phyloP scores from a whole-genome alignment of 2,888 invertebrate species.

The Drosophila subquinaria region DNA sequence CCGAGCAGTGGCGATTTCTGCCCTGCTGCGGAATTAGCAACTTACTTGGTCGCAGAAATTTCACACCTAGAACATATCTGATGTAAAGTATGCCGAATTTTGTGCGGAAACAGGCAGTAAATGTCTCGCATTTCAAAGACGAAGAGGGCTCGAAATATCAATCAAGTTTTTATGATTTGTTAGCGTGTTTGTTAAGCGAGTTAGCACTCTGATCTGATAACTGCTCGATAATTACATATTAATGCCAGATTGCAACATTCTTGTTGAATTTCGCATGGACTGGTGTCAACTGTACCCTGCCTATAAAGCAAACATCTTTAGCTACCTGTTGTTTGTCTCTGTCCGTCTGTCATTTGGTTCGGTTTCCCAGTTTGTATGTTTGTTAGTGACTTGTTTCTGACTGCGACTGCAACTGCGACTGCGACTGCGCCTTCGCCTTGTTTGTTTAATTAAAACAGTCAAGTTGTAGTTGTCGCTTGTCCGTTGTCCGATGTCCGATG shows the following conservation, averaged over 20 bases:
- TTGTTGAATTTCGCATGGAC: constrained; percentile 24
- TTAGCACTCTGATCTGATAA: constrained; percentile 12
- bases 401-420: background rate
- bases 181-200: background rate
- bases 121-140: too few relatives aligned
- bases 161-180: background rate
- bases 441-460: constrained; percentile 78
- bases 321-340: constrained; percentile 60
- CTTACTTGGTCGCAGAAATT: too few relatives aligned
- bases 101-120: too few relatives aligned
- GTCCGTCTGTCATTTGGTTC: background rate
- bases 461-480: constrained; percentile 44
- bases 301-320: constrained; percentile 42
- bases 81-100: too few relatives aligned
- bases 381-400: constrained; percentile 33
- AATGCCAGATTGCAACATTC: constrained; percentile 8
- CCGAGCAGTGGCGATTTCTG: background rate
- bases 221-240: constrained; percentile 11
- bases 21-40: too few relatives aligned
- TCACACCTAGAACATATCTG: too few relatives aligned
- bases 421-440: constrained; percentile 48
- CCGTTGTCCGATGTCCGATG: constrained; percentile 18
- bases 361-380: constrained; percentile 25
- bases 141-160: background rate
- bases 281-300: constrained; percentile 66